These are phyloP conservation scores for Carassius gibelio DNA, from an alignment of 2,113 vertebrate species.

Conservation along the genomic window DNA sequence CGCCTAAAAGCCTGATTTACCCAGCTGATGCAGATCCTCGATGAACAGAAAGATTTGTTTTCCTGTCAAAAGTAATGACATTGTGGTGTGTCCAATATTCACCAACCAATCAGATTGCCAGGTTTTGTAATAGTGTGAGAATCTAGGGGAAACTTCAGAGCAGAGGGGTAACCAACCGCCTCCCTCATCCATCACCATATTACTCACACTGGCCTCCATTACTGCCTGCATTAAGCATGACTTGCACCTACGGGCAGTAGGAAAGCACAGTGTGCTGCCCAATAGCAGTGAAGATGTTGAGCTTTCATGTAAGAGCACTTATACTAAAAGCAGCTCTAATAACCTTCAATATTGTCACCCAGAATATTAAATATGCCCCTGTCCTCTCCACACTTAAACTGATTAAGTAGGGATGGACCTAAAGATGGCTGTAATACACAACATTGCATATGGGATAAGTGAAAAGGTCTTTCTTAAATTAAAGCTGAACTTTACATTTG, in stretches of 20 bases:
- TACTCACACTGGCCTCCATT: slow-evolving; percentile 67
- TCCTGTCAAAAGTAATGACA: slow-evolving; percentile 59
- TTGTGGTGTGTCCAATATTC: slow-evolving; percentile 28
- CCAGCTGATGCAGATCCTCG: slow-evolving; percentile 52
- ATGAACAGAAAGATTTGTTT: slow-evolving; percentile 39
- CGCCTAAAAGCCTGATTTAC: slow-evolving; percentile 42
- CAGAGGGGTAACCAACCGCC: slow-evolving; percentile 62
- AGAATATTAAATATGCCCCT: slow-evolving; percentile 1
- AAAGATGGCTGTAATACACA: background rate
- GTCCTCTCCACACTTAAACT: slow-evolving; percentile 9
- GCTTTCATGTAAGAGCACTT: slow-evolving; percentile 29
- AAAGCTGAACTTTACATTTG: background rate
- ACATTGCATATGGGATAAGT: background rate
- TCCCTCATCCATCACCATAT: slow-evolving; percentile 70
- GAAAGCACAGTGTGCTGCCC: background rate
- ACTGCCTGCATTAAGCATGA: slow-evolving; percentile 69
- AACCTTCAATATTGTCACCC: slow-evolving; percentile 10
- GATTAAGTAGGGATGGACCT: background rate
- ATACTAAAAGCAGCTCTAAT: slow-evolving; percentile 23
- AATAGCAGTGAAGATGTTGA: background rate
- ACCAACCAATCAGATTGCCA: slow-evolving; percentile 35
- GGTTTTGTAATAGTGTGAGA: slow-evolving; percentile 52
- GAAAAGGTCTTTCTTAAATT: background rate
- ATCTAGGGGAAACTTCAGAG: slow-evolving; percentile 41
- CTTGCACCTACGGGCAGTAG: slow-evolving; percentile 44